Evolutionary conservation across 2,113 vertebrate genomes (phyloP).

Genomic region (Acrocephalus arundinaceus): DNA sequence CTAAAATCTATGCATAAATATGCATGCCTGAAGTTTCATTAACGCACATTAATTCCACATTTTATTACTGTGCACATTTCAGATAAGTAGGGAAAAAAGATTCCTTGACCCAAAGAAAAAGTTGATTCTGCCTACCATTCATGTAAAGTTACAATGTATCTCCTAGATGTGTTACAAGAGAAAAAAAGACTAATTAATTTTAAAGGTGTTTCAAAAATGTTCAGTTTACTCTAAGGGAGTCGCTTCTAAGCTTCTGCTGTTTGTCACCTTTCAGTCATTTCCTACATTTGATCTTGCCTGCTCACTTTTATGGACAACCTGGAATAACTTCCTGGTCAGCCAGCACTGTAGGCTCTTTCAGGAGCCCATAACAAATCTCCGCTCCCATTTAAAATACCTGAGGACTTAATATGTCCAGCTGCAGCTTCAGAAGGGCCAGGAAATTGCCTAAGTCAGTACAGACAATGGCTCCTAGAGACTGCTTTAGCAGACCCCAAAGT

Average conservation of each 20-base stretch:
- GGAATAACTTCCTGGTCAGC: not conserved
- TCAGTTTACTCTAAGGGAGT: not conserved
- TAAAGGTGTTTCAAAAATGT: not conserved
- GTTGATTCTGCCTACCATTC: constrained; percentile 11
- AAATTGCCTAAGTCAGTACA: not conserved
- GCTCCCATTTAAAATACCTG: not conserved
- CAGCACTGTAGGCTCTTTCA: not conserved
- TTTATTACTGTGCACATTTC: constrained; percentile 41
- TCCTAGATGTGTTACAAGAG: not conserved
- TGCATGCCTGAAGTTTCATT: constrained; percentile 51
- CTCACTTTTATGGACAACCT: not conserved
- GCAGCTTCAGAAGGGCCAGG: accelerated
- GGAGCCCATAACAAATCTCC: not conserved
- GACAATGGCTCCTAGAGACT: not conserved
- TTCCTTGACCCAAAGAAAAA: constrained; percentile 34
- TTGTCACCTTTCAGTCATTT: not conserved
- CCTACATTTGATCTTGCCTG: not conserved
- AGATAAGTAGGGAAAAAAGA: constrained; percentile 2
- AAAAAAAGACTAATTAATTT: constrained; percentile 22
- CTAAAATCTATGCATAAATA: constrained; percentile 40
- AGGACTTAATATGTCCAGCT: not conserved
- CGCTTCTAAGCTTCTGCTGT: not conserved
- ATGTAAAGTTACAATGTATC: not conserved
- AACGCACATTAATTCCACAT: constrained; percentile 35
- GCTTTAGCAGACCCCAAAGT: not conserved